Evolutionary conservation across 2,113 vertebrate genomes (phyloP), one percentile per base, ranked within the genome.

Genomic region (Noturus placidus): DNA sequence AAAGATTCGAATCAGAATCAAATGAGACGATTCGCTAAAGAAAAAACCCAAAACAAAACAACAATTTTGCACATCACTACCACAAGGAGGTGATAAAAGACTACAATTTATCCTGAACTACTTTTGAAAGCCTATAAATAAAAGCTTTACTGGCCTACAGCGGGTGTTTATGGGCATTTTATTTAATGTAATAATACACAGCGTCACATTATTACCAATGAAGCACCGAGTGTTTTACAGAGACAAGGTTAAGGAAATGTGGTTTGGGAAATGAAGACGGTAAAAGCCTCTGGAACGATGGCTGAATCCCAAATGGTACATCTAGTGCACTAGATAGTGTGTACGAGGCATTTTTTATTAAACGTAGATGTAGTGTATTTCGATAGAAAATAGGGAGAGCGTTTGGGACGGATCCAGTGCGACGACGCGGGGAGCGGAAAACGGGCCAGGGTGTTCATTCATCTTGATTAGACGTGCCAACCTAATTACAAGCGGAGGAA

Each of bases 401-500:
- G 30, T 76, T 46, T 59, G 80, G 59, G 52, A 63, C 11, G 52
- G 70, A 86, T 69, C 81, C 35, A 88, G 88, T 89, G 33, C 52
- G 9, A 78, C 27, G 83, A 77, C 6, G 50, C 72, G 78, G 74
- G 27, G 76, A 35, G 83, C 50, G 25, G 94, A 72, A 77, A 95
- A 94, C 93, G 89, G 96, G 96, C 97, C 95, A 96, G 95, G 94
- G 94, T 92, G 92, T 95, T 96, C 95, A 96, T 97, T 97, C 96
- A 96, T 97, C 96, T 96, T 97, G 96, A 97, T 98, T 97, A 97
- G 96, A 96, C 92, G 94, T 95, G 95, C 95, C 97, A 98, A 97
- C 96, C 97, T 97, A 98, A 99, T 99, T 98, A 99, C 96, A 95
- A 96, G 96, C 95, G 95, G 96, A 97, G 96, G 97, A 98, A 98